Evolutionary conservation across 2,888 invertebrate species (phyloP).

Genomic region (Temnothorax rugatulus): DNA sequence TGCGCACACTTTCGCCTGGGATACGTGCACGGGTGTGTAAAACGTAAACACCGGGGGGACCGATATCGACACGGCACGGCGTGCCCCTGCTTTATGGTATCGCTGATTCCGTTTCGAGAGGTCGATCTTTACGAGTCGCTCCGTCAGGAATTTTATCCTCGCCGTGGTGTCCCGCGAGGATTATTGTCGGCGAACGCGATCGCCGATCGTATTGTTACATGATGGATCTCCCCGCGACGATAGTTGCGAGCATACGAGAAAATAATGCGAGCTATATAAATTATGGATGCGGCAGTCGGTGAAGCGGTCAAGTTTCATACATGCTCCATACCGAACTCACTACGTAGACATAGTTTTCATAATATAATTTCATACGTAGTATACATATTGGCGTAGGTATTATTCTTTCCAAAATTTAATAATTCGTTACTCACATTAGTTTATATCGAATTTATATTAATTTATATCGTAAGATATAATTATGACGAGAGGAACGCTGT

Average conservation of each 20-base stretch:
- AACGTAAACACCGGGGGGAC: slow-evolving; percentile 69
- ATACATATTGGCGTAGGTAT: neutral
- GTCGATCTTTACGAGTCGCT: slow-evolving; percentile 65
- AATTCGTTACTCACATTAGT: neutral
- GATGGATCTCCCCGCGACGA: neutral
- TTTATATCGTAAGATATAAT: neutral
- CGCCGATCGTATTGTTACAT: slow-evolving; percentile 33
- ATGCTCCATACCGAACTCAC: neutral
- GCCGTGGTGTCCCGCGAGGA: neutral
- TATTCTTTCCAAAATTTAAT: neutral
- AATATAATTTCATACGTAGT: neutral
- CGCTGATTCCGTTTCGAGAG: slow-evolving; percentile 64
- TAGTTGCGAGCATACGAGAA: neutral
- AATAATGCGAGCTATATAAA: slow-evolving; percentile 13
- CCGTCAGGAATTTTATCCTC: slow-evolving; percentile 56
- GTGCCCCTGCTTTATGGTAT: slow-evolving; percentile 71
- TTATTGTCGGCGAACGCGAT: slow-evolving; percentile 29
- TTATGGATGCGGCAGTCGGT: too few relatives aligned
- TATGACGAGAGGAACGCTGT: neutral
- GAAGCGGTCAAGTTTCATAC: neutral
- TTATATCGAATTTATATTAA: neutral
- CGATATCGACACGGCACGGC: slow-evolving; percentile 65
- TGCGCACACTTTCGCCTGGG: slow-evolving; percentile 59
- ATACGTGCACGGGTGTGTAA: slow-evolving; percentile 65
- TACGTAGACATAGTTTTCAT: neutral